Evolutionary conservation across 2,113 vertebrate genomes (phyloP).

Genomic region (Argyrosomus japonicus): DNA sequence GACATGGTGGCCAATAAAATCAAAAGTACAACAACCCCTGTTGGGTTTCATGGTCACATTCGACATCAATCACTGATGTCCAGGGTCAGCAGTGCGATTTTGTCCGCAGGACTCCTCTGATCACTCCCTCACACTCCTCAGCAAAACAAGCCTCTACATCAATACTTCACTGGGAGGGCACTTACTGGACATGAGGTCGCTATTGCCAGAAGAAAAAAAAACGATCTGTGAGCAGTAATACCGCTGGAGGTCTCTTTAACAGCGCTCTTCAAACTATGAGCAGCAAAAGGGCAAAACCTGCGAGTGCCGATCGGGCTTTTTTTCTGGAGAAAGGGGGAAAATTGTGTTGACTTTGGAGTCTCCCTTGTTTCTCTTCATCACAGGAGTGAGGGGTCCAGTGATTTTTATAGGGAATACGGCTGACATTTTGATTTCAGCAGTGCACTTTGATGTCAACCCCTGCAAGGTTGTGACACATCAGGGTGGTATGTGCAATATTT

Average conservation of each 20-base stretch:
- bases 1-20: slow-evolving; percentile 81
- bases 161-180: slow-evolving; percentile 78
- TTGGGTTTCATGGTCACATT: slow-evolving; percentile 73
- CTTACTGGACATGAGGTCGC: slow-evolving; percentile 79
- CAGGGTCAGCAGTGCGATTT: slow-evolving; percentile 78
- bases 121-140: slow-evolving; percentile 71
- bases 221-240: slow-evolving; percentile 62
- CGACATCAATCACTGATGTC: slow-evolving; percentile 77
- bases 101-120: slow-evolving; percentile 76
- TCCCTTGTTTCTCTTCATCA: slow-evolving; percentile 84
- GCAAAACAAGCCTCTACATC: slow-evolving; percentile 78
- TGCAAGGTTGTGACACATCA: slow-evolving; percentile 70
- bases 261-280: slow-evolving; percentile 67
- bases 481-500: slow-evolving; percentile 74
- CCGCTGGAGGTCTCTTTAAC: slow-evolving; percentile 80
- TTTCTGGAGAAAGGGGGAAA: slow-evolving; percentile 66
- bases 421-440: slow-evolving; percentile 83
- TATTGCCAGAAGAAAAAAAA: slow-evolving; percentile 71
- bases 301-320: slow-evolving; percentile 65
- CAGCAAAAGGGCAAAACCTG: slow-evolving; percentile 77
- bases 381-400: slow-evolving; percentile 82
- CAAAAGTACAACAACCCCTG: slow-evolving; percentile 79
- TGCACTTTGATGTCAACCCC: slow-evolving; percentile 83
- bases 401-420: slow-evolving; percentile 82
- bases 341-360: slow-evolving; percentile 87